Evolutionary conservation across 2,797 vertebrate genomes (phyloP), one percentile per base, ranked within the genome.

Genomic region (Hydrolagus colliei): DNA sequence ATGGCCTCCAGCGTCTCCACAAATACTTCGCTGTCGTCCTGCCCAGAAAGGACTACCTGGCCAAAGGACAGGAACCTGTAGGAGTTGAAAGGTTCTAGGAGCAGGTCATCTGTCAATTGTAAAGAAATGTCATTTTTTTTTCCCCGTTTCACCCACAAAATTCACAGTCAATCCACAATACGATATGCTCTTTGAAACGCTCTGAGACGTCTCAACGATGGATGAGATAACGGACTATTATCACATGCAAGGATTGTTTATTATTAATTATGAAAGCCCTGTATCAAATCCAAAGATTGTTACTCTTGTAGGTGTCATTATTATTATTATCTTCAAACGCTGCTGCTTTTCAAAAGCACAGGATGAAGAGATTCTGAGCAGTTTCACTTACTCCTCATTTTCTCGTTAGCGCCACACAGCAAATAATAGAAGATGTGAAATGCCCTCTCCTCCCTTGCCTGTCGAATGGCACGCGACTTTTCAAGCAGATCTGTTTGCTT

Each of bases 391-490:
- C 94, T 90, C 89, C 89, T 93, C 92, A 96, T 92, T 89, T 97
- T 95, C 14, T 94, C 95, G 87, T 94, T 93, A 87, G 94, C 94
- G 63, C 98, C 98, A 22, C 96, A 94, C 59, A 99, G 95, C 95
- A 99, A 92, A 87, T 98, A 98, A 90, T 99, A 99, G 90, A 98
- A 99, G 89, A 99, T 97, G 89, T 99, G 98, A 90, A 99, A 99
- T 0, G 98, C 95, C 91, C 97, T 93, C 89, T 99, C 98, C 0
- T 96, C 97, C 90, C 93, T 95, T 88, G 97, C 97, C 90, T 99
- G 97, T 85, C 98, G 94, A 90, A 99, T 97, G 35, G 96, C 97
- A 61, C 97, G 96, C 78, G 98, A 99, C 90, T 99, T 99, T 91
- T 99, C 98, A 89, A 99, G 94, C 91, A 99, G 93, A 91, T 99